Evolutionary conservation across 37 sponge, comb jelly and placozoan genomes (phyloP), one percentile per base, ranked within the genome.

Genomic region (Beroe forskalii): DNA sequence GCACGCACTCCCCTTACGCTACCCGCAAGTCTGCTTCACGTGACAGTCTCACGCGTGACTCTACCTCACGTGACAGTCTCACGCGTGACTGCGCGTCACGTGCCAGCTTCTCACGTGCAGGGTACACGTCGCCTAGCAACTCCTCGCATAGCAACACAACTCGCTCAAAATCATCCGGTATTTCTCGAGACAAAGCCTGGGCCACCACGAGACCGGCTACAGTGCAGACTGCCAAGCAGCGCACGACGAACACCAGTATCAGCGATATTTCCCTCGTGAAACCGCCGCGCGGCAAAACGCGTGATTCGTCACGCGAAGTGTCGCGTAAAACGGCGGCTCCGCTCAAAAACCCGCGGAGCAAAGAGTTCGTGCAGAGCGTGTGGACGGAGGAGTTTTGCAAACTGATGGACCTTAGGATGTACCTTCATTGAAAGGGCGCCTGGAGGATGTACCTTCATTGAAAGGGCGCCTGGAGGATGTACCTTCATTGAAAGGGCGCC

Each of bases 351-450:
- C 72, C 72, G 0, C 35, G 72, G 17, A 69, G 72, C 19, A 69
- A 69, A 17, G 33, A 32, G 1, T 69, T 69, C 19, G 72, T 69
- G 28, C 72, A 69, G 72, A 69, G 72, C 38, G 72, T 69, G 38
- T 69, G 72, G 72, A 69, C 72, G 2, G 72, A 69, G 38, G 72
- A 69, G 38, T 69, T 69, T 36, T 69, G 72, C 19, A 69, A 69
- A 36, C 39, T 69, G 37, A 69, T 69, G 72, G 72, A 69, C 32
- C 72, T 69, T 1, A 28, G 72, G 32, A 69, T 69, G 72, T 69
- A 69, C 17, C 32, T 32, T 9, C 36, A 69, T 69, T 69, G 39
- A 69, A 17, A 33, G n/a, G n/a, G n/a, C n/a, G n/a, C n/a, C n/a
- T n/a, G n/a, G n/a, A n/a, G n/a, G n/a, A n/a, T n/a, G n/a, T n/a